phyloP scores from a whole-genome alignment of 2,888 invertebrate species.

The Nephrotoma appendiculata region DNA sequence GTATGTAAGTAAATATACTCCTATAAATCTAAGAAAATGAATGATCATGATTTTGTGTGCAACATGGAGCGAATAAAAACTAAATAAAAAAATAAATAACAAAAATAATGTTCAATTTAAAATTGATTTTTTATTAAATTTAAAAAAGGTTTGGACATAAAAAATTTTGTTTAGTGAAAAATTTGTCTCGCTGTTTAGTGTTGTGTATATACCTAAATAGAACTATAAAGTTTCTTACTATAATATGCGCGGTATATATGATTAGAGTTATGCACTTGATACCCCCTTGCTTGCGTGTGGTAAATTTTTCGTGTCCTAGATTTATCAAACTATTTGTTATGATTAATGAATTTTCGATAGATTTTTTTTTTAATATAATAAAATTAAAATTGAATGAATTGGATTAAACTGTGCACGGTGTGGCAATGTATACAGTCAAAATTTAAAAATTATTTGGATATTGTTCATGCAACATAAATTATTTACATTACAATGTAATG shows the following conservation, averaged over 20 bases:
- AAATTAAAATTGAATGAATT: neutral
- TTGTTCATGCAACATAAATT: neutral
- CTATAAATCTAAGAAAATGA: neutral
- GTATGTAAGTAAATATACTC: neutral
- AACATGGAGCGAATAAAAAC: neutral
- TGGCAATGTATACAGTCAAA: neutral
- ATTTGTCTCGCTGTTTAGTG: neutral
- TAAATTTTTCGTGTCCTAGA: neutral
- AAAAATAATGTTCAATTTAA: neutral
- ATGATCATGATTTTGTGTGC: neutral
- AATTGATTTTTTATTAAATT: neutral
- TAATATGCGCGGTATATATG: neutral
- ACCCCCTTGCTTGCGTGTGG: neutral
- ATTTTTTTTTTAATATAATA: neutral
- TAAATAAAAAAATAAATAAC: neutral
- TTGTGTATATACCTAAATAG: neutral
- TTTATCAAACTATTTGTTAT: neutral
- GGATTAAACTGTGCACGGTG: neutral
- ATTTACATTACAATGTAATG: neutral
- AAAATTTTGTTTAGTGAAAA: neutral
- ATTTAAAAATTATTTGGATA: neutral
- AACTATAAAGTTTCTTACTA: neutral
- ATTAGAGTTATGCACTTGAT: neutral
- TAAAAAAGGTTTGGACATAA: neutral
- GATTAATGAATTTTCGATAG: neutral